phyloP scores from a whole-genome alignment of 1,140 invertebrate genomes.

The Olivierus martensii region DNA sequence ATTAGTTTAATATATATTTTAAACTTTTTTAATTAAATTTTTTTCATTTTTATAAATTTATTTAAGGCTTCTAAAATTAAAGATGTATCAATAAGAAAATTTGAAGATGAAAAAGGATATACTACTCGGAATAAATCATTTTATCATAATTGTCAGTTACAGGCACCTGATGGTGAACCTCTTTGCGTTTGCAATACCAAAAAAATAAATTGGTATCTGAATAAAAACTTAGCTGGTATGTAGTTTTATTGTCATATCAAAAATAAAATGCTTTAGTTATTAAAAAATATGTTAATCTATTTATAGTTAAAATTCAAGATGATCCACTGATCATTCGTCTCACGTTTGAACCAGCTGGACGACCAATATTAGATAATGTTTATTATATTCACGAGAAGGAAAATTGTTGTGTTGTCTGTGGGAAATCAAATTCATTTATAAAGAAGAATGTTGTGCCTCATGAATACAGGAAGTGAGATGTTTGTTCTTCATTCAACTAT shows the following conservation, averaged over 20 bases:
- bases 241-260: too few species aligned
- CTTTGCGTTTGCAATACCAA: slow-evolving; percentile 66
- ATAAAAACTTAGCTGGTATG: slow-evolving; percentile 46
- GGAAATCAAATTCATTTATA: slow-evolving; percentile 49
- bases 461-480: slow-evolving; percentile 51
- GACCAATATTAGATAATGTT: slow-evolving; percentile 44
- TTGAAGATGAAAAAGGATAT: slow-evolving; percentile 22
- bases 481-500: too few species aligned
- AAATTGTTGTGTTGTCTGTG: slow-evolving; percentile 76
- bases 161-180: slow-evolving; percentile 61
- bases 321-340: slow-evolving; percentile 58
- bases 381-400: slow-evolving; percentile 60
- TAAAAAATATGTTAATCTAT: too few species aligned
- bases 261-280: too few species aligned
- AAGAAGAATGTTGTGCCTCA: slow-evolving; percentile 68
- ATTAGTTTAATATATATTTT: too few species aligned
- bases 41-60: background rate
- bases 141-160: slow-evolving; percentile 64
- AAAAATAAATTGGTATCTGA: slow-evolving; percentile 62
- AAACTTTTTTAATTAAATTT: too few species aligned
- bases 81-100: background rate
- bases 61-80: background rate
- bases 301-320: slow-evolving; percentile 32
- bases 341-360: slow-evolving; percentile 64
- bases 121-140: slow-evolving; percentile 45